These are phyloP conservation scores for Neoniphon sammara DNA, from an alignment of 2,797 vertebrate species.

Conservation along the genomic window DNA sequence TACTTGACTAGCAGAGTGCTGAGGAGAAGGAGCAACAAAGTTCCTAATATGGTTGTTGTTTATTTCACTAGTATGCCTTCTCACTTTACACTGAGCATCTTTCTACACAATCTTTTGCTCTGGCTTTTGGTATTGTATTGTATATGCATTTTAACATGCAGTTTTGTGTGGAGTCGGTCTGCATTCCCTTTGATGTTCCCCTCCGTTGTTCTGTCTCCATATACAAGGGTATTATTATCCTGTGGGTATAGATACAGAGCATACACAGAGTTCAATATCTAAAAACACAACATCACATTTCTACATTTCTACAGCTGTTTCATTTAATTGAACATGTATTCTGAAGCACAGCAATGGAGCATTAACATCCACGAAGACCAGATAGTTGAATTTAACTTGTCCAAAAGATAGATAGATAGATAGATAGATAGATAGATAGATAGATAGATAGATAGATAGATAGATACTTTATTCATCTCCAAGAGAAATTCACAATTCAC, in stretches of 20 bases:
- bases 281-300: conserved; percentile 18
- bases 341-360: too few relatives aligned
- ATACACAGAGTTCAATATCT: conserved; percentile 6
- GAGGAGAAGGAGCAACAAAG: too few relatives aligned
- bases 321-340: neutral
- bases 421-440: too few relatives aligned
- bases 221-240: conserved; percentile 37
- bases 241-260: conserved; percentile 23
- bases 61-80: neutral
- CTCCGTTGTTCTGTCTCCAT: conserved; percentile 27
- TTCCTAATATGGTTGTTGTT: too few relatives aligned
- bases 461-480: too few relatives aligned
- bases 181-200: conserved; percentile 62
- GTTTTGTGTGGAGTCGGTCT: conserved; percentile 41
- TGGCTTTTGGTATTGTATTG: conserved; percentile 52
- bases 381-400: too few relatives aligned
- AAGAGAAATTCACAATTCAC: too few relatives aligned
- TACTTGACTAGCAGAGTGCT: too few relatives aligned
- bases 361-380: too few relatives aligned
- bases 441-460: too few relatives aligned
- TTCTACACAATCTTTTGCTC: conserved; percentile 47
- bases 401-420: too few relatives aligned
- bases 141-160: conserved; percentile 64
- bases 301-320: neutral
- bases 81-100: conserved; percentile 57